Evolutionary conservation across 2,888 invertebrate species (phyloP), one percentile per base, ranked within the genome.

Genomic region (Protophormia terraenovae): DNA sequence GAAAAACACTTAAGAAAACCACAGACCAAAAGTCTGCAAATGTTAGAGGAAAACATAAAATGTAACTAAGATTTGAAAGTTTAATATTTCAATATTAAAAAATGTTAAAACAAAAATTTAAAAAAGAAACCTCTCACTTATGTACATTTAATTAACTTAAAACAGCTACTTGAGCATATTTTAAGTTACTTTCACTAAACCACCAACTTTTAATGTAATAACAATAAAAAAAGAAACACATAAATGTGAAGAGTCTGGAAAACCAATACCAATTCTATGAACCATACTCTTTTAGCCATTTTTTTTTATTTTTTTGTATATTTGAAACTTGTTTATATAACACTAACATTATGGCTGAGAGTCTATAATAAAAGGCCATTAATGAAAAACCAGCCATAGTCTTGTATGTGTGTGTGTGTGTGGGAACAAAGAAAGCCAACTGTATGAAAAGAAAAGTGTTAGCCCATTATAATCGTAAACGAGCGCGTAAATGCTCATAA

Each of bases 401-500:
- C n/a, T n/a, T n/a, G n/a, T n/a, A n/a, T n/a, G n/a, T n/a, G n/a
- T n/a, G n/a, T n/a, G n/a, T n/a, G n/a, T n/a, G n/a, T n/a, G n/a
- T n/a, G n/a, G 64, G 16, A 12, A 29, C 2, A 22, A 58, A 22
- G 45, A 22, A 38, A 35, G 8, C 64, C 58, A 60, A 60, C 35
- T 19, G 5, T 10, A 53, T 8, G 14, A 1, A 55, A 69, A 14
- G 69, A 82, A n/a, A 82, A 78, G 82, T 85, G 82, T 85, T 85
- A 85, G 85, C 71, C 67, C 82, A 82, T 85, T 85, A 79, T 75
- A 82, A 58, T 82, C 73, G 50, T 64, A 81, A 69, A 78, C 72
- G 76, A 80, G 67, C 78, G 76, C 86, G 86, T 87, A 87, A 89
- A 87, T 84, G 89, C 73, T 88, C 88, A 92, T 92, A 92, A 92